Evolutionary conservation across 2,888 invertebrate species (phyloP), one percentile per base, ranked within the genome.

Genomic region (Unio delphinus): DNA sequence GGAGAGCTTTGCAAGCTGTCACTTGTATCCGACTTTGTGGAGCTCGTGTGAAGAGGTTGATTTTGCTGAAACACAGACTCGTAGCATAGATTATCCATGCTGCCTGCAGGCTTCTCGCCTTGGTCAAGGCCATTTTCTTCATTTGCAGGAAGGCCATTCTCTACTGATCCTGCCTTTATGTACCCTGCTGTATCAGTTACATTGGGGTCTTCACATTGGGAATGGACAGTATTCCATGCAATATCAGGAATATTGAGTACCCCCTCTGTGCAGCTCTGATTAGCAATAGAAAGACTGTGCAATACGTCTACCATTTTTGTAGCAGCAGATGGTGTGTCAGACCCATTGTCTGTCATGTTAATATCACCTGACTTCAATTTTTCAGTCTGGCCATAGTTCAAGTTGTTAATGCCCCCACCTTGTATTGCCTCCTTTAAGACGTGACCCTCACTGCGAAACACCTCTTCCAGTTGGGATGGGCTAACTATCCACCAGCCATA

Each of bases 31-130:
- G 86, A 86, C 64, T 78, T 79, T 1, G 79, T 64, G 6, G 86
- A 85, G 71, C 86, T 86, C 7, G 86, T 84, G 60, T 84, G 85
- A 34, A 85, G 61, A 1, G 84, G 85, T 28, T 80, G 76, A 26
- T 80, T 80, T 20, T 78, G 74, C 23, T 80, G 74, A 67, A 84
- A 84, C 30, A 81, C 75, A 4, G 69, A 74, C 34, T 84, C 82
- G 58, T 81, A 80, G 18, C 79, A 79, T 71, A 81, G 76, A 26
- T 76, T 76, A 28, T 70, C 68, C 3, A 75, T 66, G 70, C 75
- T 75, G 45, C 73, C 73, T 20, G 71, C 72, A 54, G 69, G 56
- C 34, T 72, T 72, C 28, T 73, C 70, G 8, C 65, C 75, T 55
- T 63, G 62, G 15, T 45, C 45, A 26, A 63, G 54, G n/a, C 17